Percentiles rank a stretch among this genome's conserved stretches.
Evolutionary conservation across 2,888 invertebrate genomes (phyloP).

Genomic region (Clostera curtula): DNA sequence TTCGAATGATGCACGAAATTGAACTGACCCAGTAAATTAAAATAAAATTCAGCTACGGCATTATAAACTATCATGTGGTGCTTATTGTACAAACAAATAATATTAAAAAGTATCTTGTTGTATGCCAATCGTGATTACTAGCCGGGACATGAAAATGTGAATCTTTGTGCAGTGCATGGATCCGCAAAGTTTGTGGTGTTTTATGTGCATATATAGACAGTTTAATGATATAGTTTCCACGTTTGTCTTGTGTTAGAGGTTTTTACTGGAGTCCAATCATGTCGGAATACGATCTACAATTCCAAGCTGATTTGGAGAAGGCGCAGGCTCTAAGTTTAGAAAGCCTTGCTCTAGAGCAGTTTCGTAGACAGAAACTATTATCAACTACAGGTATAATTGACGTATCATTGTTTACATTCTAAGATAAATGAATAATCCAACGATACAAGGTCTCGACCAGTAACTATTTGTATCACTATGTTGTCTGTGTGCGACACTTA

Average conservation of each 20-base stretch:
- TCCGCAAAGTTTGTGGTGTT: constrained; percentile 32
- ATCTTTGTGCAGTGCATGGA: constrained; percentile 23
- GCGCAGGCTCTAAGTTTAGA: constrained; percentile 92
- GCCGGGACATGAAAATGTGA: too few species aligned
- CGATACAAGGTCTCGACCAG: constrained; percentile 6
- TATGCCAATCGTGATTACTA: too few species aligned
- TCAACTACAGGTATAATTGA: constrained; percentile 60
- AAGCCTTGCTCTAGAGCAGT: constrained; percentile 88
- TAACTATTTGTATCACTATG: neutral
- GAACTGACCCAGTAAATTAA: constrained; percentile 35
- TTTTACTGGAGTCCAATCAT: too few species aligned
- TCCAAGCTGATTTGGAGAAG: constrained; percentile 89
- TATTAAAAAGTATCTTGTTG: too few species aligned
- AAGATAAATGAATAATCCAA: constrained; percentile 33
- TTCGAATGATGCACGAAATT: constrained; percentile 28
- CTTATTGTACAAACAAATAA: constrained; percentile 36
- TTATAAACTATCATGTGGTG: constrained; percentile 48
- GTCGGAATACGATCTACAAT: constrained; percentile 86
- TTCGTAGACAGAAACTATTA: constrained; percentile 80
- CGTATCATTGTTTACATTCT: constrained; percentile 52
- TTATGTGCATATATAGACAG: constrained; percentile 33
- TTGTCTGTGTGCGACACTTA: constrained; percentile 2
- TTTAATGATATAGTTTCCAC: constrained; percentile 48
- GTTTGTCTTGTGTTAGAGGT: constrained; percentile 41
- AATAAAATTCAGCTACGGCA: constrained; percentile 25